A percentile compares a stretch with the other conserved stretches of the same genome.
Evolutionary conservation across 2,797 vertebrate genomes (phyloP).

Genomic region (Phrynocephalus forsythii): DNA sequence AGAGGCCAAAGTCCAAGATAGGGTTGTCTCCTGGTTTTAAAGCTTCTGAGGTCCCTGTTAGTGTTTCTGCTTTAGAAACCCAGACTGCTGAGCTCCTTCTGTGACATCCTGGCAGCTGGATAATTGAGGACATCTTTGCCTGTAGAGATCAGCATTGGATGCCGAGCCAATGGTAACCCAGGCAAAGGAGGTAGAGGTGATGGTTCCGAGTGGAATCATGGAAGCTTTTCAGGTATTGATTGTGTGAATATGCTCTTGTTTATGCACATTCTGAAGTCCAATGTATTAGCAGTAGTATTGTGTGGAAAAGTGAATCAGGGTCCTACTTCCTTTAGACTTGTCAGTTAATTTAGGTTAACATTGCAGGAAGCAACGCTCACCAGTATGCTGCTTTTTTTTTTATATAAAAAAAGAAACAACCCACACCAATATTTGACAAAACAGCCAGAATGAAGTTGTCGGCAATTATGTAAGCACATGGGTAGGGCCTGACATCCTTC

Average conservation of each 20-base stretch:
- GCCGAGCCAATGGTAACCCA: background rate
- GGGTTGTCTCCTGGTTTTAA: background rate
- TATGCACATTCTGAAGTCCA: background rate
- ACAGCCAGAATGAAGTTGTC: conserved; percentile 72
- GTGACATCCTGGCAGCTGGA: background rate
- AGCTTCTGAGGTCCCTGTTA: background rate
- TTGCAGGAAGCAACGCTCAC: conserved; percentile 59
- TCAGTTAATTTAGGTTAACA: conserved; percentile 56
- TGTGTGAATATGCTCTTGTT: background rate
- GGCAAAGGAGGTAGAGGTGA: background rate
- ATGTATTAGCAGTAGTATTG: background rate
- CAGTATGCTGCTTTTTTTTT: conserved; percentile 63
- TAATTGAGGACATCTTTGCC: background rate
- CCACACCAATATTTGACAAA: conserved; percentile 78
- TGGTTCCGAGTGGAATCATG: background rate
- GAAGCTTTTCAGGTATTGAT: background rate
- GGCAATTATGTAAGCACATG: conserved; percentile 77
- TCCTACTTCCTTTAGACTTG: conserved; percentile 57
- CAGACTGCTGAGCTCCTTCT: background rate
- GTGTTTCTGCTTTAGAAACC: background rate
- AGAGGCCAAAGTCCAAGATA: no score
- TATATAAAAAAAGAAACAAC: background rate
- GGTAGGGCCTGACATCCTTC: conserved; percentile 74
- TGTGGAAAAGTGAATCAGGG: conserved; percentile 50
- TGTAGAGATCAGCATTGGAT: no score